phyloP scores from a whole-genome alignment of 2,888 invertebrate species.

The Philonicus albiceps region DNA sequence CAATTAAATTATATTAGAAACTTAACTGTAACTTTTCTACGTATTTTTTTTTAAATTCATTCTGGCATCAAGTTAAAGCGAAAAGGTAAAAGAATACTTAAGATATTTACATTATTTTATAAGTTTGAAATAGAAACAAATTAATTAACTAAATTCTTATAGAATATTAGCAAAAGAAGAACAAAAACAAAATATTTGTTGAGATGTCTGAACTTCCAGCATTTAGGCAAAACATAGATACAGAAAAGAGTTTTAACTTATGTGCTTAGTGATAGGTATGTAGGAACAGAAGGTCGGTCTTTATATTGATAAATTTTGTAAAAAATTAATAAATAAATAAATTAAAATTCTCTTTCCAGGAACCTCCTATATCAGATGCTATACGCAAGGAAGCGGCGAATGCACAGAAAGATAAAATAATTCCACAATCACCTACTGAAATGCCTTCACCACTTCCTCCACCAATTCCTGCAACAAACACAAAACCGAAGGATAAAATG shows the following conservation, averaged over 20 bases:
- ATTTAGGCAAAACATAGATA: neutral
- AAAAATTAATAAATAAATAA: neutral
- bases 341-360: neutral
- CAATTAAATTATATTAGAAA: neutral
- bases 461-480: neutral
- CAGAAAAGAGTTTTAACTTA: neutral
- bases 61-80: no score
- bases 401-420: slow-evolving; percentile 45
- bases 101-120: no score
- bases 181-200: no score
- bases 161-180: no score
- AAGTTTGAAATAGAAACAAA: no score
- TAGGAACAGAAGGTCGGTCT: neutral
- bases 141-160: no score
- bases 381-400: slow-evolving; percentile 42
- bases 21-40: no score
- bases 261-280: neutral
- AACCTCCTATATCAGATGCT: neutral
- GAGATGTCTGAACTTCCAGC: no score
- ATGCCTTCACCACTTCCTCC: slow-evolving; percentile 27
- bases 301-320: neutral
- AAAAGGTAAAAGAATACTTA: no score
- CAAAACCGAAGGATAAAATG: slow-evolving; percentile 52
- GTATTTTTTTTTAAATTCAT: no score
- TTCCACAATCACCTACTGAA: slow-evolving; percentile 36